Conservation (phyloP, 2,113 vertebrate genomes). For the Stercorarius parasiticus region DNA sequence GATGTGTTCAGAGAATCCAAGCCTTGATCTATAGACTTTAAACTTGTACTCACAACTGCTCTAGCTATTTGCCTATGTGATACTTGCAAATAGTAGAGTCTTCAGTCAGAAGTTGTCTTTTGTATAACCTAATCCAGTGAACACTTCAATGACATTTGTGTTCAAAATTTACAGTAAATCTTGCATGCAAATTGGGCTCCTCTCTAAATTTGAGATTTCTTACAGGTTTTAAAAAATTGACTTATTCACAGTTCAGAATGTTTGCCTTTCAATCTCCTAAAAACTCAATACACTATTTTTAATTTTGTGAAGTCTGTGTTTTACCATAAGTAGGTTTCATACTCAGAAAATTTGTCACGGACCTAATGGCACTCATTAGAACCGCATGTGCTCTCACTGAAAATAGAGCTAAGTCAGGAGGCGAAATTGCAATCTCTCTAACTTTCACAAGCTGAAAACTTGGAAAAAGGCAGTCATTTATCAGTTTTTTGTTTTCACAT, state of each 20-base stretch:
- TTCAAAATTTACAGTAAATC: constrained; percentile 33
- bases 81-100: constrained; percentile 43
- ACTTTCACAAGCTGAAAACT: constrained; percentile 31
- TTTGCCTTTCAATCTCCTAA: constrained; percentile 55
- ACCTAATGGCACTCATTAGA: constrained; percentile 52
- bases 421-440: constrained; percentile 16
- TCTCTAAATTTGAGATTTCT: constrained; percentile 48
- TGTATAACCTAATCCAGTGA: constrained; percentile 43
- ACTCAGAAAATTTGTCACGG: constrained; percentile 42
- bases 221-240: constrained; percentile 42
- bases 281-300: constrained; percentile 51
- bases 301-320: constrained; percentile 56
- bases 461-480: background rate
- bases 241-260: constrained; percentile 57
- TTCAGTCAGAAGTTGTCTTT: constrained; percentile 46
- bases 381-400: constrained; percentile 28
- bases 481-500: background rate
- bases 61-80: constrained; percentile 12
- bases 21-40: constrained; percentile 66
- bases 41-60: constrained; percentile 11
- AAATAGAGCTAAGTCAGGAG: constrained; percentile 49
- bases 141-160: constrained; percentile 43
- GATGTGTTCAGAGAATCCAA: constrained; percentile 68
- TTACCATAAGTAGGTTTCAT: constrained; percentile 38
- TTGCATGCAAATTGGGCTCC: constrained; percentile 15